Base-by-base conservation (phyloP, 1,140 invertebrate species). In the Ruditapes philippinarum region DNA sequence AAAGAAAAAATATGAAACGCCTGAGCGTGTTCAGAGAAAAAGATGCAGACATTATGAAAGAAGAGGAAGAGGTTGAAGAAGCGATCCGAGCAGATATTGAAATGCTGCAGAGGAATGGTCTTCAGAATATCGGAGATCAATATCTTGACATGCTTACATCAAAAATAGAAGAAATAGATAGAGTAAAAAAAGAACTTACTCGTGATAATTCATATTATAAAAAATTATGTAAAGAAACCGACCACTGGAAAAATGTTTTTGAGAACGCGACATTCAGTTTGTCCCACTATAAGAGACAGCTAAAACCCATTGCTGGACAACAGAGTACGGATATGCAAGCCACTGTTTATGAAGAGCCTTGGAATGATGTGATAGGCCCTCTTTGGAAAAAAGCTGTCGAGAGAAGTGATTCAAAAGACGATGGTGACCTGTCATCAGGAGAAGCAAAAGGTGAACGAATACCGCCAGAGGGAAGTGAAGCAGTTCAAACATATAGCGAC, bases 121-220 rank as follows among this genome's bases (percentile, higher is more conserved):
- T 62, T 4, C 22, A 62, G 7, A 25, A 62, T 14, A 62, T 62
- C 25, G 57, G 25, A 9, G 3, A 25, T 28, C 57, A 62, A n/a
- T 62, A 62, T 14, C 22, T 62, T 62, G 57, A 14, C 25, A 62
- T 62, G 57, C n/a, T 62, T n/a, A 62, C 4, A 25, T 28, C 57
- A 62, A 62, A 62, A n/a, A 62, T 62, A 28, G n/a, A 62, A 62
- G 57, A 62, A 62, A n/a, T 62, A n/a, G 57, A 62, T 28, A 62
- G 57, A 62, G 57, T 62, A 25, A 62, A 62, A 62, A 62, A n/a
- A 28, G 57, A 62, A 25, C 57, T 62, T 5, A 4, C 57, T 28
- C 22, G 25, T 25, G 28, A 14, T 28, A 62, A 62, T 62, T 28
- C 57, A n/a, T 25, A 28, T 14, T 62, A 62, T 14, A 1, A 5